phyloP scores from a whole-genome alignment of 2,888 invertebrate species.

The Phania funesta region DNA sequence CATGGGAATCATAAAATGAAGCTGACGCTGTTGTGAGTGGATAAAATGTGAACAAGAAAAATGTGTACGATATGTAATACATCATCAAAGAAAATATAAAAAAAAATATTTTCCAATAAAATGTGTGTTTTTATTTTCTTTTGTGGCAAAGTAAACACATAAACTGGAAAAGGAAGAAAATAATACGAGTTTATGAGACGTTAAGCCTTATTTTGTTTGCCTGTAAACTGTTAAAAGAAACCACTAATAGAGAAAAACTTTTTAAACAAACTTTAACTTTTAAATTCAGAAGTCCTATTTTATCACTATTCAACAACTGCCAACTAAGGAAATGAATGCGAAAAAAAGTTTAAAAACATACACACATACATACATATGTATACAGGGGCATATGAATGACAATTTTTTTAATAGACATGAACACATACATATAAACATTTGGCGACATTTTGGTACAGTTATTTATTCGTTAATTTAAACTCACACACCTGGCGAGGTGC shows the following conservation, averaged over 20 bases:
- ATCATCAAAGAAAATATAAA: slow-evolving; percentile 35
- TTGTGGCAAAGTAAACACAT: neutral
- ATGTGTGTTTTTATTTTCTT: too few species aligned
- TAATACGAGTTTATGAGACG: slow-evolving; percentile 17
- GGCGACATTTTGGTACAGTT: too few species aligned
- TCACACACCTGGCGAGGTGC: too few species aligned
- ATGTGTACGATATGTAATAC: slow-evolving; percentile 32
- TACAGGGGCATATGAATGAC: too few species aligned
- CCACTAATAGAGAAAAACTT: slow-evolving; percentile 7
- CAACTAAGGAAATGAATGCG: neutral
- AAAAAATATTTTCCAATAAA: slow-evolving; percentile 11
- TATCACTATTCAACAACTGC: neutral
- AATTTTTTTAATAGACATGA: too few species aligned
- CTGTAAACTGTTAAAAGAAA: neutral
- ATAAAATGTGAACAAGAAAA: slow-evolving; percentile 4
- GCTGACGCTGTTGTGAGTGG: neutral
- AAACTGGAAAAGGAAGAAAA: slow-evolving; percentile 4
- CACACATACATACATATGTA: neutral
- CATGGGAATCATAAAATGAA: neutral
- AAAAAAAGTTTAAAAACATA: neutral
- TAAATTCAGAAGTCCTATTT: neutral
- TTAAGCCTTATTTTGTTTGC: slow-evolving; percentile 35
- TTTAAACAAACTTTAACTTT: slow-evolving; percentile 24
- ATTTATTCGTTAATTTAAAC: too few species aligned
- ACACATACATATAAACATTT: too few species aligned